These are phyloP conservation scores for Meliscaeva auricollis DNA, from an alignment of 2,888 invertebrate genomes.

Conservation along the genomic window DNA sequence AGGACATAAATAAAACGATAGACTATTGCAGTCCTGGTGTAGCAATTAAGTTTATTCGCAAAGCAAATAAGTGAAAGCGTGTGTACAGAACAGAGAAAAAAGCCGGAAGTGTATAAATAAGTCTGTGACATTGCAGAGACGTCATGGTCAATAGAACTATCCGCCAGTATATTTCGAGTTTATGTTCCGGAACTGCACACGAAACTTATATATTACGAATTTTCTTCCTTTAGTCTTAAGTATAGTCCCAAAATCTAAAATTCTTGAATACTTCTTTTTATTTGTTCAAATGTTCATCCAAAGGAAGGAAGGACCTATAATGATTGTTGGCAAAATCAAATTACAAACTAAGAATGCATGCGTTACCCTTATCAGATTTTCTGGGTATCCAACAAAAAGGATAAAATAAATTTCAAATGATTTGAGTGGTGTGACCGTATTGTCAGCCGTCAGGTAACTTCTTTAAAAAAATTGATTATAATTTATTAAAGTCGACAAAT, in stretches of 20 bases:
- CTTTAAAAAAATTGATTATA: too few relatives aligned
- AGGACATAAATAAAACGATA: conserved; percentile 55
- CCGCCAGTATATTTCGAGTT: conserved; percentile 66
- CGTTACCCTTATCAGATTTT: background rate
- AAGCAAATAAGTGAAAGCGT: conserved; percentile 63
- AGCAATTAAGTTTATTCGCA: conserved; percentile 64
- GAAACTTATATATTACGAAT: conserved; percentile 32
- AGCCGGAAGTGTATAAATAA: conserved; percentile 61
- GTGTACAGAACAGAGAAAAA: conserved; percentile 18
- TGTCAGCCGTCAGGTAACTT: too few relatives aligned
- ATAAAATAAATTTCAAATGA: conserved; percentile 26
- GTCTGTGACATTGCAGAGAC: conserved; percentile 68
- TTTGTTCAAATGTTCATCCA: background rate
- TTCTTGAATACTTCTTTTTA: conserved; percentile 6
- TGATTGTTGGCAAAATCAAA: conserved; percentile 38
- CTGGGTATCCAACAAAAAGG: conserved; percentile 2
- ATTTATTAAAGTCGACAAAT: too few relatives aligned
- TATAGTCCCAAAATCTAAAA: conserved; percentile 20
- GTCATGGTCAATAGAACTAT: conserved; percentile 72
- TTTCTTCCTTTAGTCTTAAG: too few relatives aligned
- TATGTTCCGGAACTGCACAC: conserved; percentile 73
- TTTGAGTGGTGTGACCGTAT: too few relatives aligned
- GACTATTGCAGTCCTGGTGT: conserved; percentile 20
- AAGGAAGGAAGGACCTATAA: background rate
- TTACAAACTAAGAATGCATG: conserved; percentile 41